Evolutionary conservation across 2,888 invertebrate genomes (phyloP).

Genomic region (Fissipunctia ypsillon): DNA sequence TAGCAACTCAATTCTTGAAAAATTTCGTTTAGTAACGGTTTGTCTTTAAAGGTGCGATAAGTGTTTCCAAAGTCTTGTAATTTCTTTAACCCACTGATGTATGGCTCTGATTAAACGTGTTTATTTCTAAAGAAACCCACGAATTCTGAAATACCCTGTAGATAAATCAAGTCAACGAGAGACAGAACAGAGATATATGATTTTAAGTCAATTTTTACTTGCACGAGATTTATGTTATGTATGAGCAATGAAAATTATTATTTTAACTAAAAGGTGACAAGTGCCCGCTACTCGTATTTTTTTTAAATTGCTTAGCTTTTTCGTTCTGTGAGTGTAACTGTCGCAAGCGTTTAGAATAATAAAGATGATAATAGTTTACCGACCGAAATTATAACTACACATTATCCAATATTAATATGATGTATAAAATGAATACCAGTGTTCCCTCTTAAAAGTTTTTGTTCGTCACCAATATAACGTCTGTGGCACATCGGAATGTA

Average conservation of each 20-base stretch:
- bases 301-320: neutral
- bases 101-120: neutral
- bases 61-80: conserved; percentile 2
- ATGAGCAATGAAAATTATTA: too few species aligned
- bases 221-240: neutral
- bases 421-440: neutral
- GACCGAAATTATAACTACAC: neutral
- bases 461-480: neutral
- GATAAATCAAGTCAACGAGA: neutral
- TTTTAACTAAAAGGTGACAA: neutral
- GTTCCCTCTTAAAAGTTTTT: too few species aligned
- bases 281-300: neutral
- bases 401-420: neutral
- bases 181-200: too few species aligned
- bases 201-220: neutral
- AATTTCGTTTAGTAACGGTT: too few species aligned
- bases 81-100: neutral
- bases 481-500: neutral
- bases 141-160: neutral
- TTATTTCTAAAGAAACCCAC: neutral
- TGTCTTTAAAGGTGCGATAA: too few species aligned
- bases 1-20: too few species aligned
- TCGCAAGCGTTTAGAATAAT: conserved; percentile 5
- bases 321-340: conserved; percentile 4
- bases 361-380: too few species aligned